Conservation (phyloP, 1,140 invertebrate species). For the Lasioglossum baleicum region DNA sequence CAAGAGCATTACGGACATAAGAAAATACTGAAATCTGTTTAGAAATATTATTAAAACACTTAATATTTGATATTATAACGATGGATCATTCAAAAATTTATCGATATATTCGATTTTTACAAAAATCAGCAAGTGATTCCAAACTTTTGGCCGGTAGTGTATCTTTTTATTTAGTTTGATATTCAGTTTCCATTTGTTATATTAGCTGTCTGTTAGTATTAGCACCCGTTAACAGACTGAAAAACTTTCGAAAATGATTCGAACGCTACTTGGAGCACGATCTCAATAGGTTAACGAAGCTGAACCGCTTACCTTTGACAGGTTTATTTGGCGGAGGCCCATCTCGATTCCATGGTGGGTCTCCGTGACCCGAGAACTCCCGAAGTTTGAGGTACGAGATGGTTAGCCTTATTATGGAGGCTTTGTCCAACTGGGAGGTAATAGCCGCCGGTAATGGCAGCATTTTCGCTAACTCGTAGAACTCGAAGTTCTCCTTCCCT, state of each 20-base stretch:
- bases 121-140: no score
- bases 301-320: constrained; percentile 88
- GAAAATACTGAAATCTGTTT: no score
- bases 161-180: no score
- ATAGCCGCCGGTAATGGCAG: constrained; percentile 97
- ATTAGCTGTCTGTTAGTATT: no score
- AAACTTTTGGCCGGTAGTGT: no score
- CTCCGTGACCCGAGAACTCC: constrained; percentile 96
- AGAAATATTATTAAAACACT: no score
- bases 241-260: not conserved
- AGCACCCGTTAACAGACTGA: no score
- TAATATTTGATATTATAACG: no score
- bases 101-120: no score
- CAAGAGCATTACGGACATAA: no score
- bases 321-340: constrained; percentile 87
- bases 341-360: constrained; percentile 95
- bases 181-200: no score
- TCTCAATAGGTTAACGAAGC: not conserved
- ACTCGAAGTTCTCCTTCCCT: constrained; percentile 99
- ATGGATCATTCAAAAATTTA: no score
- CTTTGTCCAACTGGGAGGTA: constrained; percentile 98
- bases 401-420: constrained; percentile 98
- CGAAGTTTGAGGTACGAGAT: constrained; percentile 98
- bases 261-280: not conserved
- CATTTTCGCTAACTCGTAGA: constrained; percentile 99